Evolutionary conservation across 2,888 invertebrate species (phyloP).

Genomic region (Melanotus villosus): DNA sequence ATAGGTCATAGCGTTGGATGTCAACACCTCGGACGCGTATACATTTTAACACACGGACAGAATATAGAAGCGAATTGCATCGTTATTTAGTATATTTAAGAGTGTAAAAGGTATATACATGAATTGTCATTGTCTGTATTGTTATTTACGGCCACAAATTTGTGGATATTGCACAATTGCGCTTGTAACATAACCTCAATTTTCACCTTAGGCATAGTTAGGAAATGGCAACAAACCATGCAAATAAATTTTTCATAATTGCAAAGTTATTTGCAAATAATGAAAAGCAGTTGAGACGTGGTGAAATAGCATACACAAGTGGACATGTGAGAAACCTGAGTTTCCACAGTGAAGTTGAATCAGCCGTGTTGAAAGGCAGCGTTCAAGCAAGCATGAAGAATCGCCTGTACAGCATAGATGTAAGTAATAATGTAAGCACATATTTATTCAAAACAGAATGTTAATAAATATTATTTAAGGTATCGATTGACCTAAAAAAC

Average conservation of each 20-base stretch:
- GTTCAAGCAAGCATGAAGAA: background rate
- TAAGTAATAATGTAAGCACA: background rate
- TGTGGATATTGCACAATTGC: too few relatives aligned
- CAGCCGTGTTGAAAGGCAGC: background rate
- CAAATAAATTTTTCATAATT: background rate
- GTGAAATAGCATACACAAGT: conserved; percentile 9
- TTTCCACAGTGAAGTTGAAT: background rate
- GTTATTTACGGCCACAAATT: too few relatives aligned
- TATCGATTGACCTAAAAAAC: background rate
- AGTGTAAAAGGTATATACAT: too few relatives aligned
- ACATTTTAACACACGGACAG: too few relatives aligned
- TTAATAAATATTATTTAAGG: conserved; percentile 2
- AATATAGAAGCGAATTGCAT: too few relatives aligned
- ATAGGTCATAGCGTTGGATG: too few relatives aligned
- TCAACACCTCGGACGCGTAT: too few relatives aligned
- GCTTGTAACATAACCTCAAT: too few relatives aligned
- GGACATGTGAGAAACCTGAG: background rate
- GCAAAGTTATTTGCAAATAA: background rate
- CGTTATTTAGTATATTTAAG: too few relatives aligned
- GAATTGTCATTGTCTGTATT: too few relatives aligned
- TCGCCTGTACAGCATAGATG: background rate
- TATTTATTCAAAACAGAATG: background rate
- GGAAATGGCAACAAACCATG: conserved; percentile 6
- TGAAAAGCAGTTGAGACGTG: conserved; percentile 2
- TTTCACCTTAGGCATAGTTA: too few relatives aligned